Base-by-base conservation (phyloP, 1,140 invertebrate genomes). In the Macrocentrus cingulum region DNA sequence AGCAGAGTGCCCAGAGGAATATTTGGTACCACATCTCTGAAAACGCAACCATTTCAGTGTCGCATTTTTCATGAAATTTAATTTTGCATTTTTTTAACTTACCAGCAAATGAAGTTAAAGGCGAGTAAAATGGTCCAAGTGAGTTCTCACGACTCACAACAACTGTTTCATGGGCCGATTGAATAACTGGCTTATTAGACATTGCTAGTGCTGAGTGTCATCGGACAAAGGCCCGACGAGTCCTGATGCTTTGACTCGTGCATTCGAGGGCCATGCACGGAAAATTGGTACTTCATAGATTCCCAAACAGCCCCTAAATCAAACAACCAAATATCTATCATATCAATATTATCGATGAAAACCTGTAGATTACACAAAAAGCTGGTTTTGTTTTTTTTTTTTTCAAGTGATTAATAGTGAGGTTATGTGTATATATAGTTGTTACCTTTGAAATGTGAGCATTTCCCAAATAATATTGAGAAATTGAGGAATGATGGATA, bases 21-120 rank as follows among this genome's bases (percentile, higher is more conserved):
- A 97, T 88, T 68, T 94, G 90, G 77, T 96, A 97, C 94, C 94
- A 97, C 89, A 97, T 97, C 78, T 95, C 94, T 82, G 85, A 81
- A 89, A 87, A 51, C 7, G 46, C 48, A 49, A 20, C 19, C 23
- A 22, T 48, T n/a, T n/a, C n/a, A n/a, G n/a, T n/a, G n/a, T n/a
- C n/a, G n/a, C n/a, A n/a, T n/a, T n/a, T n/a, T n/a, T n/a, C n/a
- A n/a, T n/a, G n/a, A n/a, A n/a, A n/a, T n/a, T n/a, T n/a, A n/a
- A n/a, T n/a, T 44, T 55, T 44, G 2, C 25, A 32, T 51, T 22
- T 15, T 44, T 29, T 16, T 19, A 18, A 54, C 15, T 20, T 66
- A 70, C 76, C 75, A 65, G 69, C 67, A 34, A 76, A 77, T 51
- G 71, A 76, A 51, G 69, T 75, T 56, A 76, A 64, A 49, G 75